A percentile compares a stretch with the other conserved stretches of the same genome.
phyloP scores from a whole-genome alignment of 2,888 invertebrate species.

The Stramonita haemastoma region DNA sequence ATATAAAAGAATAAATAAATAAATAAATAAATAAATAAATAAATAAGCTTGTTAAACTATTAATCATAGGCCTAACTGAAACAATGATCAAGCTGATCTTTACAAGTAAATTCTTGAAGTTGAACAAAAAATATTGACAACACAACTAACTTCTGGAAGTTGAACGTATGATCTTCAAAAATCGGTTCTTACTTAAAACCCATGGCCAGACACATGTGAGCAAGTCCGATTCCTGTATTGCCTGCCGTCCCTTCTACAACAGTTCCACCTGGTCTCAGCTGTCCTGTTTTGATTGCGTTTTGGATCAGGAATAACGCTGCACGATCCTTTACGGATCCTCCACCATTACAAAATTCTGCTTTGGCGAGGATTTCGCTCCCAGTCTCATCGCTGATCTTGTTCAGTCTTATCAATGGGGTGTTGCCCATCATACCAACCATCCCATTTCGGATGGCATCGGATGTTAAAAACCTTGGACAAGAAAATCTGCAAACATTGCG shows the following conservation, averaged over 20 bases:
- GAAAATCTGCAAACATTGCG: background rate
- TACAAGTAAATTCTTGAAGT: too few species aligned
- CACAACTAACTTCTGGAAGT: too few species aligned
- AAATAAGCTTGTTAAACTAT: too few species aligned
- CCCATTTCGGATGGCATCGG: conserved; percentile 66
- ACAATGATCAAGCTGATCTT: too few species aligned
- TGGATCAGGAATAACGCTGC: conserved; percentile 75
- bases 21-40: too few species aligned
- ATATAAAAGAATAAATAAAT: too few species aligned
- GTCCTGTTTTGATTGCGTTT: conserved; percentile 74
- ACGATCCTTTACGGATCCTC: conserved; percentile 76
- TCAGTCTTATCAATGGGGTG: conserved; percentile 73
- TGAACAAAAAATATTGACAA: too few species aligned
- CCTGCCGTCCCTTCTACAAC: conserved; percentile 78
- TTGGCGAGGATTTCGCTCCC: conserved; percentile 77
- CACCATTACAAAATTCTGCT: conserved; percentile 77
- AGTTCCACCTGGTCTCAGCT: conserved; percentile 73
- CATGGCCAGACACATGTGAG: conserved; percentile 76
- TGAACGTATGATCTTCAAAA: too few species aligned
- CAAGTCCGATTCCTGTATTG: conserved; percentile 77
- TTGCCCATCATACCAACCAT: conserved; percentile 74
- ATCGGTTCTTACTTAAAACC: conserved; percentile 66
- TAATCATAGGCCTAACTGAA: too few species aligned
- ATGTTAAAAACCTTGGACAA: conserved; percentile 39
- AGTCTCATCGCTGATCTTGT: conserved; percentile 74